These are phyloP conservation scores for Leptonema lineaticorne DNA, from an alignment of 1,140 invertebrate species.

Conservation along the genomic window DNA sequence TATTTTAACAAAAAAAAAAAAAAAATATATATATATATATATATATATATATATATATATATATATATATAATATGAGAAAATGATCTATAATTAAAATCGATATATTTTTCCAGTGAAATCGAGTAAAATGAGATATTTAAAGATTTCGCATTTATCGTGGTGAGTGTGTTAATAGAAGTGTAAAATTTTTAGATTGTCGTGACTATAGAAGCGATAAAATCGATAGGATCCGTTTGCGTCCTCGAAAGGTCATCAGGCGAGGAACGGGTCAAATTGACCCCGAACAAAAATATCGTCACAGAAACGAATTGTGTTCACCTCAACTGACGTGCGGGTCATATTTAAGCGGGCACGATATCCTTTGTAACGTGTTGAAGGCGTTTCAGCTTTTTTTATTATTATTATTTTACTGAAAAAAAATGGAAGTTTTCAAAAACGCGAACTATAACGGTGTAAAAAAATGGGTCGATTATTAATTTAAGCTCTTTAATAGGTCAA, in stretches of 20 bases:
- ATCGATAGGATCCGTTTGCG: neutral
- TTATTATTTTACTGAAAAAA: too few species aligned
- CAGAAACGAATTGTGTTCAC: neutral
- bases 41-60: too few species aligned
- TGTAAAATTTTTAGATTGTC: constrained; percentile 6
- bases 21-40: too few species aligned
- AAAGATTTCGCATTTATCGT: neutral
- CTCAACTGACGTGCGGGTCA: neutral
- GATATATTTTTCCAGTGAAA: neutral
- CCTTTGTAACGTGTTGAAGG: neutral
- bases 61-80: too few species aligned
- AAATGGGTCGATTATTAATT: too few species aligned
- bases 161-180: constrained; percentile 12
- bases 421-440: too few species aligned
- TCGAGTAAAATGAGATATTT: neutral
- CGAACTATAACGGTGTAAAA: too few species aligned
- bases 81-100: too few species aligned
- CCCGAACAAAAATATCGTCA: neutral
- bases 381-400: too few species aligned
- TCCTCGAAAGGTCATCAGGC: neutral
- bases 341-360: neutral
- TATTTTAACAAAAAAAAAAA: too few species aligned
- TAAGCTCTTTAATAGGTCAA: too few species aligned
- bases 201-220: neutral
- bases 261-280: neutral